These are phyloP conservation scores for Lampris megalopsis DNA, from an alignment of 2,113 vertebrate species.

Conservation along the genomic window DNA sequence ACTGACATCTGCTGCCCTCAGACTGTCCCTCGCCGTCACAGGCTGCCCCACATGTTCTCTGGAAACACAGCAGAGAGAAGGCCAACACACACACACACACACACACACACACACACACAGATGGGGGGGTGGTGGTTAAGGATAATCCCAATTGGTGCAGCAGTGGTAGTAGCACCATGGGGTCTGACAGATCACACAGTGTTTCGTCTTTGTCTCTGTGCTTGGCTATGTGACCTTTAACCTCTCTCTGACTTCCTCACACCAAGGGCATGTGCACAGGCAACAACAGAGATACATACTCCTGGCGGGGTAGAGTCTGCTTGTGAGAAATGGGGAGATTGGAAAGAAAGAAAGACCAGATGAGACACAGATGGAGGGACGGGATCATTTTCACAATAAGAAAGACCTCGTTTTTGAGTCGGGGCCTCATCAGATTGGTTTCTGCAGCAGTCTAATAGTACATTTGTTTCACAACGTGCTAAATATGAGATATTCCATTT, in stretches of 20 bases:
- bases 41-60: constrained; percentile 78
- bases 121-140: constrained; percentile 7
- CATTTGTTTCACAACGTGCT: too few relatives aligned
- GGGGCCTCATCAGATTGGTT: too few relatives aligned
- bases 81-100: constrained; percentile 17
- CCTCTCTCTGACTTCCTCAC: constrained; percentile 29
- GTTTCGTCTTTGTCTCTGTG: constrained; percentile 53
- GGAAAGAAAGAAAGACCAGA: not conserved
- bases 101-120: constrained; percentile 23
- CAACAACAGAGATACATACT: not conserved
- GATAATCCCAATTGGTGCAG: constrained; percentile 26
- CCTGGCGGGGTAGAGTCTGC: too few relatives aligned
- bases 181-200: constrained; percentile 64
- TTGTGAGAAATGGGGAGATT: not conserved
- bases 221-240: constrained; percentile 67
- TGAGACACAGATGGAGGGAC: not conserved
- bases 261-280: constrained; percentile 9
- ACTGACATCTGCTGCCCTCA: constrained; percentile 86
- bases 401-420: not conserved
- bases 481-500: too few relatives aligned
- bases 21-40: constrained; percentile 72
- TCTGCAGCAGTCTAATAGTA: too few relatives aligned
- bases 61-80: constrained; percentile 18
- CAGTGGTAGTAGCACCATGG: constrained; percentile 45
- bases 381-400: not conserved